Percentiles rank a stretch among this genome's conserved stretches.
Evolutionary conservation across 1,140 invertebrate species (phyloP).

Genomic region (Drosophila melanogaster): DNA sequence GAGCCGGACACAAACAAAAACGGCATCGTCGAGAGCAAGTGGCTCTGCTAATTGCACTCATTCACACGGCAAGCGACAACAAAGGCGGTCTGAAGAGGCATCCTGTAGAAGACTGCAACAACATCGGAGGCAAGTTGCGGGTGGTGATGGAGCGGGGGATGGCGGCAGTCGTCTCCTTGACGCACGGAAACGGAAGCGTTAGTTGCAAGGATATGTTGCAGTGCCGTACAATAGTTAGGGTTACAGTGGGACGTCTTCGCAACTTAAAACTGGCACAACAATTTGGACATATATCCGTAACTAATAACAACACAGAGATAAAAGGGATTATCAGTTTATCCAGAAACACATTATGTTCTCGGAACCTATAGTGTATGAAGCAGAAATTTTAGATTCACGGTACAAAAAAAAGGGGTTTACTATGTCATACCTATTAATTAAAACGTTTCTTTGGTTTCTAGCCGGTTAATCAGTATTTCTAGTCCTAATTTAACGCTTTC

Average conservation of each 20-base stretch:
- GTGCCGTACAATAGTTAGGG: constrained; percentile 46
- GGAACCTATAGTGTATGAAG: no score
- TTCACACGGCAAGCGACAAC: constrained; percentile 70
- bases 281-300: no score
- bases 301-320: no score
- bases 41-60: constrained; percentile 77
- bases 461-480: not conserved
- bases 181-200: constrained; percentile 79
- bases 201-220: constrained; percentile 79
- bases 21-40: constrained; percentile 63
- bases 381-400: no score
- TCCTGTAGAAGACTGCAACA: constrained; percentile 20
- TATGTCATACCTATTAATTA: no score
- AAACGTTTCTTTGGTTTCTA: no score
- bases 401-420: no score
- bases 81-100: constrained; percentile 62
- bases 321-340: no score
- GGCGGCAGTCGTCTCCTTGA: constrained; percentile 47
- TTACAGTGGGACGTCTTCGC: not conserved
- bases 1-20: constrained; percentile 52
- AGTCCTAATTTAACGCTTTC: not conserved
- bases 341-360: no score
- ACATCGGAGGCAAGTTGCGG: constrained; percentile 12
- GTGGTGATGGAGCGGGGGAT: no score
- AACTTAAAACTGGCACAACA: not conserved